Percentiles rank a stretch among this genome's conserved stretches.
Evolutionary conservation across 2,113 vertebrate species (phyloP).

Genomic region (Rana temporaria): DNA sequence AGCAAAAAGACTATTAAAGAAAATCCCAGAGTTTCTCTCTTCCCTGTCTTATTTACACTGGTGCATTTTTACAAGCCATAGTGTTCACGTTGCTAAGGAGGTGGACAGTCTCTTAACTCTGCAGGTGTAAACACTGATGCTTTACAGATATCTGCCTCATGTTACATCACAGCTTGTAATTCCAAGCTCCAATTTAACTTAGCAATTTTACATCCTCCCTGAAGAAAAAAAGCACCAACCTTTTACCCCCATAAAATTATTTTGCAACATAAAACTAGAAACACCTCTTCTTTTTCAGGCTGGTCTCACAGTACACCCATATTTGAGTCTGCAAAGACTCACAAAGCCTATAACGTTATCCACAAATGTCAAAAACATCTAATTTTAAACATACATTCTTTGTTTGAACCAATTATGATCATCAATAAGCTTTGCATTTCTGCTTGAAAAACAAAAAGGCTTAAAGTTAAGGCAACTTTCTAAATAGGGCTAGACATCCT

Average conservation of each 20-base stretch:
- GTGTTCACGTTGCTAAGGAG: constrained; percentile 45
- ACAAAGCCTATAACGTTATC: constrained; percentile 50
- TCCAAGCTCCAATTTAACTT: constrained; percentile 58
- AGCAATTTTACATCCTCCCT: constrained; percentile 58
- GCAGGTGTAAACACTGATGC: constrained; percentile 58
- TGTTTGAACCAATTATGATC: constrained; percentile 7
- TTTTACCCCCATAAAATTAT: constrained; percentile 59
- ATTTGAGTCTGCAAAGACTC: constrained; percentile 30
- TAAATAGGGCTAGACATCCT: neutral
- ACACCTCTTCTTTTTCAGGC: constrained; percentile 55
- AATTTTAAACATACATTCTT: constrained; percentile 16
- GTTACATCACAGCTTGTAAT: constrained; percentile 58
- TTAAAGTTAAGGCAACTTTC: too few species aligned
- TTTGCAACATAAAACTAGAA: constrained; percentile 58
- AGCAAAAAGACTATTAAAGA: constrained; percentile 60
- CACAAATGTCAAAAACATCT: constrained; percentile 44
- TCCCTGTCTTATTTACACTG: constrained; percentile 39
- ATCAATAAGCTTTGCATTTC: constrained; percentile 8
- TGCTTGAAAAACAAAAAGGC: neutral
- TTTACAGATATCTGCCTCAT: constrained; percentile 58
- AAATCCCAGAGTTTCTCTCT: constrained; percentile 44
- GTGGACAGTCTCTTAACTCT: constrained; percentile 55
- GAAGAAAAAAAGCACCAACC: constrained; percentile 57
- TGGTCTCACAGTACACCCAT: constrained; percentile 54
- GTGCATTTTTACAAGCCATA: constrained; percentile 51